Base-by-base conservation (phyloP, 2,113 vertebrate genomes). In the Dicrurus megarhynchus region DNA sequence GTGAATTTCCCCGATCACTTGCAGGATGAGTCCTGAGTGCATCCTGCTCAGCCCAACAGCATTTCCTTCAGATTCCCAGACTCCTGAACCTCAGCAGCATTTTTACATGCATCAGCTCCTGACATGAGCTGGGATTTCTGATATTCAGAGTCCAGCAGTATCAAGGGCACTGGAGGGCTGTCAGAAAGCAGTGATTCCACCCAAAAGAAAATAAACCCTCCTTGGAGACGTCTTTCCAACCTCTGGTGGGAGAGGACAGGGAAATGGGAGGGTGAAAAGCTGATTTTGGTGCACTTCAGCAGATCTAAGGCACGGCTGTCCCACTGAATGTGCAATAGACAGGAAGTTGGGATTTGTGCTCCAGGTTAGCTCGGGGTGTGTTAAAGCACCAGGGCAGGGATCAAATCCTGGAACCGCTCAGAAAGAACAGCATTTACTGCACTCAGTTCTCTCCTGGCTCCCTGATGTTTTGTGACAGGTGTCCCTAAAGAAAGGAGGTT, bases 251-350 rank as follows among this genome's bases (percentile, higher is more conserved):
- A 71, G 18, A 59, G 21, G 10, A 4, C 22, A 63, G 39, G 37
- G 27, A 73, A 59, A 21, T 3, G n/a, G 23, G n/a, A 33, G 11
- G 24, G 7, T 2, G 1, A 55, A 41, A 41, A 69, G 26, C 8
- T 46, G 19, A 32, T 84, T 88, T 80, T 60, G 8, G 9, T 14
- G 4, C 30, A 13, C 13, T 61, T 20, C 39, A 37, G 67, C 50
- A 83, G 46, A 33, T 24, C 52, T 32, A 10, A 61, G 16, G 22
- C 15, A 5, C 7, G 3, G 22, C 49, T 91, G 16, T 49, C 53
- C 35, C 39, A 37, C 47, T 1, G 2, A 46, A 26, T 7, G 4
- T 0, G 22, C 26, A 21, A 2, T 0, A 18, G n/a, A 8, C 37
- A 60, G 33, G 10, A 74, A 49, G 2, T 4, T 33, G 55, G 30